Base-by-base conservation (phyloP, 2,888 invertebrate genomes). In the Erebia palarica region DNA sequence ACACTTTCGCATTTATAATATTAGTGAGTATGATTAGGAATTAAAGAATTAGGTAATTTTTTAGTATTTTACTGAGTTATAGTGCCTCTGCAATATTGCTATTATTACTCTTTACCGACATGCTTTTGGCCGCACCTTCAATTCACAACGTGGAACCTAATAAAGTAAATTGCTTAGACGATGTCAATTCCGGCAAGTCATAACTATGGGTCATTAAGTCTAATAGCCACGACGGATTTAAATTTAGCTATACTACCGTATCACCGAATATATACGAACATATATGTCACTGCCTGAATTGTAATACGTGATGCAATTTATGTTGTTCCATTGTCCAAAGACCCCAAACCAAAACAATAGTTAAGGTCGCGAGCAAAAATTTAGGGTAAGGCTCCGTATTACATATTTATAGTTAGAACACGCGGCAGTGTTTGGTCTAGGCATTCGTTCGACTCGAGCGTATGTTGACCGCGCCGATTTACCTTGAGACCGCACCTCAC, bases 401-500 rank as follows among this genome's bases (percentile, higher is more conserved):
- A 79, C 80, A 74, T 85, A 84, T 86, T 86, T 84, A 84, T 85
- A 87, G 86, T 85, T 86, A 82, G 85, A 85, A 84, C 88, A 89
- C 86, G 86, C 82, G 87, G 83, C 80, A 81, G 81, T 90, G 88
- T 92, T 90, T 92, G 87, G 90, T 90, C 90, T 92, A 91, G 89
- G 90, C 86, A 84, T 86, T 86, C 84, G 83, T 86, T 87, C 79
- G 85, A 81, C 84, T 82, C 82, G 81, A 83, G 86, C 88, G 92
- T 86, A 79, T 92, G 88, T 92, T 92, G 91, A 91, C 91, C 92
- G 90, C 86, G 82, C 82, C 90, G 84, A 85, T 87, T 91, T 88
- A 91, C 92, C 92, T 92, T 92, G 92, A 90, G 83, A 88, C 85
- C 90, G 87, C 89, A 84, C 88, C 89, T 89, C 87, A 83, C 82